These are phyloP conservation scores for Nymphalis c-album DNA, from an alignment of 2,888 invertebrate species.

Conservation along the genomic window DNA sequence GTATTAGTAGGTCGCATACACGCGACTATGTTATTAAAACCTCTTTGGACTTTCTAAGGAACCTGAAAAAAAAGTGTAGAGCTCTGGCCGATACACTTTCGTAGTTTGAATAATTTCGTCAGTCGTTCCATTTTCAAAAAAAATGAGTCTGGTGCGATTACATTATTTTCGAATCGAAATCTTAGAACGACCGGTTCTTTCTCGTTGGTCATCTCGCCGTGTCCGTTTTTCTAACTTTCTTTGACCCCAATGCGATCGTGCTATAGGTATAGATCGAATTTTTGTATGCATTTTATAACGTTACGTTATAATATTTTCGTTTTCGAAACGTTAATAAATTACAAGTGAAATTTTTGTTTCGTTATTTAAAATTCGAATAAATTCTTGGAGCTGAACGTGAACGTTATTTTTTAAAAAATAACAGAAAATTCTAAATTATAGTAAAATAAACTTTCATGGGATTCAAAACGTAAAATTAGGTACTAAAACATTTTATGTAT, in stretches of 20 bases:
- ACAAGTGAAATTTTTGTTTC: constrained; percentile 25
- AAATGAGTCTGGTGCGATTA: constrained; percentile 40
- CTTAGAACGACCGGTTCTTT: constrained; percentile 59
- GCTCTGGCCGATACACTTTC: constrained; percentile 24
- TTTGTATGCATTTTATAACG: constrained; percentile 41
- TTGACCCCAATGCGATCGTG: constrained; percentile 62
- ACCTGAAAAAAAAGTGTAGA: constrained; percentile 36
- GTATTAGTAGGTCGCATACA: constrained; percentile 35
- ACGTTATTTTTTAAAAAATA: too few species aligned
- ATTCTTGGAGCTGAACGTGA: too few species aligned
- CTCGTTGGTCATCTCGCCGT: constrained; percentile 54
- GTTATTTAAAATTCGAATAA: neutral
- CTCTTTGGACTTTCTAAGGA: constrained; percentile 44
- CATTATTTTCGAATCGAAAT: constrained; percentile 35
- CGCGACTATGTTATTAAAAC: constrained; percentile 32
- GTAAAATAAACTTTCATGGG: too few species aligned
- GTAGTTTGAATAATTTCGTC: constrained; percentile 25
- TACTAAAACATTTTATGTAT: too few species aligned
- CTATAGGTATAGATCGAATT: constrained; percentile 19
- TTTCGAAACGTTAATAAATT: constrained; percentile 29
- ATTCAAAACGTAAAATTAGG: too few species aligned
- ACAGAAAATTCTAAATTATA: too few species aligned
- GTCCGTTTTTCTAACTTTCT: constrained; percentile 76
- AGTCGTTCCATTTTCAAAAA: constrained; percentile 41
- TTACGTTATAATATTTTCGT: constrained; percentile 35